phyloP scores from a whole-genome alignment of 1,140 invertebrate species.

The Paramacrobiotus metropolitanus region DNA sequence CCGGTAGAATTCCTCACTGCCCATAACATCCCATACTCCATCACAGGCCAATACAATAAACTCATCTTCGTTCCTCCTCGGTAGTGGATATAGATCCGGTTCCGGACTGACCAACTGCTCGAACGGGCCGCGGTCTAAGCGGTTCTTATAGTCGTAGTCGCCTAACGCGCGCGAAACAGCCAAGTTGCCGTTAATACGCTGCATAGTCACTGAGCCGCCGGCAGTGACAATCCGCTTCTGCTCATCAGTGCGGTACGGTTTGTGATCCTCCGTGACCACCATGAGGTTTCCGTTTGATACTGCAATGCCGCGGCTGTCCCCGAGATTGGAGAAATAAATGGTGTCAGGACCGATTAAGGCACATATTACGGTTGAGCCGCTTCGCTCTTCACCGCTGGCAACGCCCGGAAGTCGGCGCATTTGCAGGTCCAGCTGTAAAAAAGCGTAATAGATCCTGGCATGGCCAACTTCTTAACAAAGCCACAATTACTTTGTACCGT shows the following conservation, averaged over 20 bases:
- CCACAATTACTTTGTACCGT: background rate
- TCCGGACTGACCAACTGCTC: conserved; percentile 78
- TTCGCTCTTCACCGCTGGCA: conserved; percentile 61
- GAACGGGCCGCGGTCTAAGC: conserved; percentile 41
- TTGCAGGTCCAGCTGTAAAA: background rate
- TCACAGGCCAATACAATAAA: conserved; percentile 96
- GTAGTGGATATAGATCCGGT: conserved; percentile 50
- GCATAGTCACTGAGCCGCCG: conserved; percentile 90
- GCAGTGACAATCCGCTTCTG: conserved; percentile 80
- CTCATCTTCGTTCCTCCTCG: conserved; percentile 26
- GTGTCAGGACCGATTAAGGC: conserved; percentile 61
- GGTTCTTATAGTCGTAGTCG: conserved; percentile 91
- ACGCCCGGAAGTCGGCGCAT: conserved; percentile 21
- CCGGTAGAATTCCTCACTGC: conserved; percentile 78
- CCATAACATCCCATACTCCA: conserved; percentile 90
- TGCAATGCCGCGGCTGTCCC: conserved; percentile 78
- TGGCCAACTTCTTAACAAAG: background rate
- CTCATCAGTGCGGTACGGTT: conserved; percentile 67
- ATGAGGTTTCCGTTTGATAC: conserved; percentile 53
- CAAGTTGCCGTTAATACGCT: conserved; percentile 73
- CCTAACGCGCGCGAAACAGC: conserved; percentile 86
- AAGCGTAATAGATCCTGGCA: background rate
- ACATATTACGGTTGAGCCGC: conserved; percentile 88
- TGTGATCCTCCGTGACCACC: conserved; percentile 85
- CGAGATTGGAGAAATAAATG: conserved; percentile 46